Conservation (phyloP, 2,888 invertebrate species). For the Drosophila quinaria region DNA sequence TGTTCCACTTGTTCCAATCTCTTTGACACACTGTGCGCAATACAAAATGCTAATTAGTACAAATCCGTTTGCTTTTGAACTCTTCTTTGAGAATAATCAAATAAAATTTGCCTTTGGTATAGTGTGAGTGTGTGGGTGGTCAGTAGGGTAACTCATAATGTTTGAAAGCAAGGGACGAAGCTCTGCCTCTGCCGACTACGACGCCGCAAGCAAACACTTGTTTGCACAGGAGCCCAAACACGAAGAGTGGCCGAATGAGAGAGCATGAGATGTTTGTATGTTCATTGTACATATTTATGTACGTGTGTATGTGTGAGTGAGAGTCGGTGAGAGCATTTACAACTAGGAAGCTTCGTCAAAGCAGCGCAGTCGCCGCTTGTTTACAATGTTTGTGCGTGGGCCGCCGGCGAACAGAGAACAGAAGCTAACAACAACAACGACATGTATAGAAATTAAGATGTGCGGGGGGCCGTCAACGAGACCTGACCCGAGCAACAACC, state of each 20-base stretch:
- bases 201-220: slow-evolving; percentile 78
- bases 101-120: slow-evolving; percentile 33
- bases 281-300: not conserved
- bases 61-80: slow-evolving; percentile 52
- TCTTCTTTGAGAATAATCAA: slow-evolving; percentile 51
- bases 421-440: slow-evolving; percentile 9
- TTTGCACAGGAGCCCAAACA: slow-evolving; percentile 74
- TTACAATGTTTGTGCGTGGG: slow-evolving; percentile 68
- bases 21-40: slow-evolving; percentile 51
- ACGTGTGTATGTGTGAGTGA: slow-evolving; percentile 14
- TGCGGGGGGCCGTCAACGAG: slow-evolving; percentile 42
- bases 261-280: slow-evolving; percentile 38
- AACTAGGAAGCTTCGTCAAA: slow-evolving; percentile 72
- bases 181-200: slow-evolving; percentile 39
- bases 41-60: slow-evolving; percentile 70
- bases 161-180: slow-evolving; percentile 44
- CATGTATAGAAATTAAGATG: slow-evolving; percentile 66
- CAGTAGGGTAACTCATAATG: slow-evolving; percentile 35
- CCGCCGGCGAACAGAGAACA: slow-evolving; percentile 13
- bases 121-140: slow-evolving; percentile 11
- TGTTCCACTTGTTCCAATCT: not conserved
- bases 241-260: slow-evolving; percentile 36
- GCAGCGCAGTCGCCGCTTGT: slow-evolving; percentile 63
- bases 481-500: slow-evolving; percentile 70
- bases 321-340: slow-evolving; percentile 39